These are phyloP conservation scores for Acridotheres tristis DNA, from an alignment of 2,797 vertebrate genomes.

Conservation along the genomic window DNA sequence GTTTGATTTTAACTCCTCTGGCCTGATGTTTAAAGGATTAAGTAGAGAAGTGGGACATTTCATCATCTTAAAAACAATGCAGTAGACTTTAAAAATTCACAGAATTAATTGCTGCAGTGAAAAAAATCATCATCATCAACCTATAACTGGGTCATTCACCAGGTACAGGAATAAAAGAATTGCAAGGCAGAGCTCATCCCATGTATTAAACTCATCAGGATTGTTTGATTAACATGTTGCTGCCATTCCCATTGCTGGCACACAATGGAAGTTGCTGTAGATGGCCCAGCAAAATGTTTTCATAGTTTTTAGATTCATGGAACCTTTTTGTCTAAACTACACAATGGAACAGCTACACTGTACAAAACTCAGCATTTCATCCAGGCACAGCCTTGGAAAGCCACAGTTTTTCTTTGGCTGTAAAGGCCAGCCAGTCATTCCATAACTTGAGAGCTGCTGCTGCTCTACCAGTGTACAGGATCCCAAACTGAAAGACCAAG, in stretches of 20 bases:
- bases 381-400: neutral
- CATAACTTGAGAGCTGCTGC: neutral
- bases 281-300: neutral
- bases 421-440: neutral
- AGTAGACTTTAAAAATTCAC: neutral
- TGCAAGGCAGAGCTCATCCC: neutral
- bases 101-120: neutral
- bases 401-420: neutral
- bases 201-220: neutral
- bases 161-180: neutral
- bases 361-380: neutral
- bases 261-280: neutral
- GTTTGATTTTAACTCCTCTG: neutral
- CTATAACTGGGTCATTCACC: neutral
- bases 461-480: neutral
- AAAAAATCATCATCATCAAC: neutral
- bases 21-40: neutral
- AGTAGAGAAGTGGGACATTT: neutral
- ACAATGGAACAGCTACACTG: neutral
- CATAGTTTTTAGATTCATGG: neutral
- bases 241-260: neutral
- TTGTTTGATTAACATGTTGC: neutral
- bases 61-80: neutral
- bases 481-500: neutral
- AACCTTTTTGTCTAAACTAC: neutral